These are phyloP conservation scores for Larimichthys crocea DNA, from an alignment of 2,113 vertebrate genomes.

Conservation along the genomic window DNA sequence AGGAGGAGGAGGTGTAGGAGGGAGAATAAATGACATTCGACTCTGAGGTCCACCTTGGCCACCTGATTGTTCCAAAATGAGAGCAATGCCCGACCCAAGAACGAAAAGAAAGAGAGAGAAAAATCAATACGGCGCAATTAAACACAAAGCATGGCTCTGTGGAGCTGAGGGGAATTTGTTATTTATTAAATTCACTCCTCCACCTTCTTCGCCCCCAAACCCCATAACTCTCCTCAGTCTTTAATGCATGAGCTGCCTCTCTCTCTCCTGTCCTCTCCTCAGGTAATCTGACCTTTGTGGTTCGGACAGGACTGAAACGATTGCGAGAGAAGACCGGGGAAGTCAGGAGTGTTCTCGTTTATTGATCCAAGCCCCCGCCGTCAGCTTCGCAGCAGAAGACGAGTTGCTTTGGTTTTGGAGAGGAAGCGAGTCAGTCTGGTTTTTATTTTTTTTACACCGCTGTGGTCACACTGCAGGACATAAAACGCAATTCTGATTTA, in stretches of 20 bases:
- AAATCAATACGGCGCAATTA: constrained; percentile 86
- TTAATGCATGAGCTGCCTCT: constrained; percentile 70
- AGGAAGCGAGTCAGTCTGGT: constrained; percentile 8
- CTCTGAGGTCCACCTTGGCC: constrained; percentile 76
- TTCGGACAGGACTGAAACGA: constrained; percentile 66
- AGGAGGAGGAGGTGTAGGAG: constrained; percentile 17
- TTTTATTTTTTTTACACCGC: constrained; percentile 1
- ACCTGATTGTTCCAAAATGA: constrained; percentile 84
- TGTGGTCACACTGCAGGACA: neutral
- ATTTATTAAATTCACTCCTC: constrained; percentile 82
- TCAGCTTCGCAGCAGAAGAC: constrained; percentile 40
- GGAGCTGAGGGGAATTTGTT: constrained; percentile 82
- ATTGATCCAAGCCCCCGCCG: constrained; percentile 59
- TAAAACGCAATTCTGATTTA: neutral
- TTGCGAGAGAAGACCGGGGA: constrained; percentile 64
- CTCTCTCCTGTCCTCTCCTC: constrained; percentile 61
- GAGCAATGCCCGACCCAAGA: constrained; percentile 67
- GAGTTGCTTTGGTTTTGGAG: constrained; percentile 39
- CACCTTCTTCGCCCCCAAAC: constrained; percentile 56
- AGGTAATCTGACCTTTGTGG: constrained; percentile 76
- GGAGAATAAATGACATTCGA: constrained; percentile 72
- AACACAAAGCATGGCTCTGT: constrained; percentile 81
- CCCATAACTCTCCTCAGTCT: constrained; percentile 63
- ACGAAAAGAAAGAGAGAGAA: constrained; percentile 67
- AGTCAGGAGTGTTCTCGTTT: constrained; percentile 62